Percentiles rank a stretch among this genome's conserved stretches.
These are phyloP conservation scores for Aphodius sticticus DNA, from an alignment of 2,888 invertebrate genomes.

Conservation along the genomic window DNA sequence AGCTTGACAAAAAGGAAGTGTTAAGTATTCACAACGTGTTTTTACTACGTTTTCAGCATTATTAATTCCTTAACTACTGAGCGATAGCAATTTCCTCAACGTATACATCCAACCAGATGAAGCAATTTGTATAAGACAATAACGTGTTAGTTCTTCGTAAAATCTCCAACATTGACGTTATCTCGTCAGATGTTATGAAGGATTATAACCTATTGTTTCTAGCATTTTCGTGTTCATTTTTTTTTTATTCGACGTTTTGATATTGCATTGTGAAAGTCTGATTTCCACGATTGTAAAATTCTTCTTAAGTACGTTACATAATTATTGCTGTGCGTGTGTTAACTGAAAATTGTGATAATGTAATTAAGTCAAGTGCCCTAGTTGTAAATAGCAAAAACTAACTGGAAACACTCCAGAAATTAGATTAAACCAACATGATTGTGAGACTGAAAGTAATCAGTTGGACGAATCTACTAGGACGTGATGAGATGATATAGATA, in stretches of 20 bases:
- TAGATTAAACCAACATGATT: neutral
- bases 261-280: neutral
- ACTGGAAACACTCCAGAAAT: neutral
- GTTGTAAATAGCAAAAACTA: neutral
- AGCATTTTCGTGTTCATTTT: neutral
- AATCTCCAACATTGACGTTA: neutral
- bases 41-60: neutral
- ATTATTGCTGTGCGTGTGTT: neutral
- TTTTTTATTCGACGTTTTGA: neutral
- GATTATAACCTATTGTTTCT: neutral
- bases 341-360: neutral
- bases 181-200: neutral
- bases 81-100: neutral
- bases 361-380: neutral
- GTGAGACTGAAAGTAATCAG: neutral
- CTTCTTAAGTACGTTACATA: neutral
- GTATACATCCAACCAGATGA: neutral
- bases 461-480: neutral
- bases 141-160: neutral
- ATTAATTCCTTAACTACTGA: slow-evolving; percentile 21
- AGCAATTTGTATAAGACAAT: neutral
- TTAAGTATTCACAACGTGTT: slow-evolving; percentile 11
- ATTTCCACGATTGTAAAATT: neutral
- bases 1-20: slow-evolving; percentile 5
- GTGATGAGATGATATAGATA: neutral